phyloP scores from a whole-genome alignment of 2,797 vertebrate species.

The Pipistrellus kuhlii region DNA sequence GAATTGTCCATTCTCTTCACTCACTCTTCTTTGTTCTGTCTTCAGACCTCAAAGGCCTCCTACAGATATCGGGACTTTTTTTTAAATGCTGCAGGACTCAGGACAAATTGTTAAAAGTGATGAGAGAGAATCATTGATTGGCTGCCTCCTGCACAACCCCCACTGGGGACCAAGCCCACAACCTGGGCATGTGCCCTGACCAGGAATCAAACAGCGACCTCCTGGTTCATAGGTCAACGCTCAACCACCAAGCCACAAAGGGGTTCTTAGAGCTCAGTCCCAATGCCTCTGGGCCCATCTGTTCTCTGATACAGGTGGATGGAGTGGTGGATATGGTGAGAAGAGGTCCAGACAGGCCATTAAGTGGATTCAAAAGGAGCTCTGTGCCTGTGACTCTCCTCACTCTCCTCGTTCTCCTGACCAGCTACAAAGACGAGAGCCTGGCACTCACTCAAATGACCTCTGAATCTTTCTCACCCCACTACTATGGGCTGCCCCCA shows the following conservation, averaged over 20 bases:
- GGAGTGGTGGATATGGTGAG: background rate
- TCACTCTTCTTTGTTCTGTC: constrained; percentile 17
- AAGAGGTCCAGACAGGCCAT: constrained; percentile 10
- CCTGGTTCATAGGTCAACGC: background rate
- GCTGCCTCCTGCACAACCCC: background rate
- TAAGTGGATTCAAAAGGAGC: background rate
- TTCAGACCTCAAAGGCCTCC: constrained; percentile 21
- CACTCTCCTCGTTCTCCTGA: background rate
- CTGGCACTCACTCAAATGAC: background rate
- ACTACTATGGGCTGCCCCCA: background rate
- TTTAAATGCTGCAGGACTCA: background rate
- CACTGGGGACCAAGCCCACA: background rate
- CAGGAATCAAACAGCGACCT: background rate
- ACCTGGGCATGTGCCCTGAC: background rate
- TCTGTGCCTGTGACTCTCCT: background rate
- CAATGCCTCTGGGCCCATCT: background rate
- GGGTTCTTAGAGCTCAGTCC: constrained; percentile 12
- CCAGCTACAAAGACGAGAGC: background rate
- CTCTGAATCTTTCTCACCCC: background rate
- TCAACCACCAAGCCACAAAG: background rate
- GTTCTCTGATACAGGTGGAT: constrained; percentile 3
- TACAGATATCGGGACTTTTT: background rate
- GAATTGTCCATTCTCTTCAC: background rate
- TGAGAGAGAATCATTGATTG: background rate
- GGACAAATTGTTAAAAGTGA: too few relatives aligned